These are phyloP conservation scores for Ascidia mentula DNA, from an alignment of 23 tunicate genomes.

Conservation along the genomic window DNA sequence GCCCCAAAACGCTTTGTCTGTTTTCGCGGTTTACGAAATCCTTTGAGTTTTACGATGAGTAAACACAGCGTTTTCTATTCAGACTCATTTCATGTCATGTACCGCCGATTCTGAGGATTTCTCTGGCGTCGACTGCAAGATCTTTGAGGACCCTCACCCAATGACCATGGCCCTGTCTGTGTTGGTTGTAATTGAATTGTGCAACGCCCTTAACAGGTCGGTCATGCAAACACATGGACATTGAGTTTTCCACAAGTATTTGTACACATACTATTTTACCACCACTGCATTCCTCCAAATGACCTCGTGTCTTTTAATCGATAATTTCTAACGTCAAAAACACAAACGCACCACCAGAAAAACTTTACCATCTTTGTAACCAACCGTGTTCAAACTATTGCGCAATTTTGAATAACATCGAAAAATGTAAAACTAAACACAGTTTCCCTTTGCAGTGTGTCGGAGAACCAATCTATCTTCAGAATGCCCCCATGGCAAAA, in stretches of 20 bases:
- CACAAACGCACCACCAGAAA: too few relatives aligned
- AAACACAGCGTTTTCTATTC: neutral
- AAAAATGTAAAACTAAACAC: too few relatives aligned
- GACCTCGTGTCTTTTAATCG: too few relatives aligned
- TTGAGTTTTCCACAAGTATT: too few relatives aligned
- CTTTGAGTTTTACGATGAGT: too few relatives aligned
- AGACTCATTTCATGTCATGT: slow-evolving; percentile 98
- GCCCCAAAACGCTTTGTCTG: neutral
- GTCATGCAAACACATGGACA: neutral
- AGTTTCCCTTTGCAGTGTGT: slow-evolving; percentile 70
- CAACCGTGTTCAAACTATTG: too few relatives aligned
- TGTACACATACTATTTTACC: neutral
- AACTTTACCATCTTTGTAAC: too few relatives aligned
- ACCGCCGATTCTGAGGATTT: slow-evolving; percentile 65
- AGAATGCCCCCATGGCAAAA: slow-evolving; percentile 99
- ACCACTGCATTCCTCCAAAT: too few relatives aligned
- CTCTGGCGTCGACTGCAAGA: slow-evolving; percentile 82
- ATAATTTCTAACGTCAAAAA: too few relatives aligned
- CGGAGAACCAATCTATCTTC: slow-evolving; percentile 96
- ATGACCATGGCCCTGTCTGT: slow-evolving; percentile 99
- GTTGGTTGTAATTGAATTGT: slow-evolving; percentile 95
- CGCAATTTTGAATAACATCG: too few relatives aligned
- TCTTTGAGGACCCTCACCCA: slow-evolving; percentile 99
- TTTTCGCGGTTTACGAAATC: neutral
- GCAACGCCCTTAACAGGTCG: slow-evolving; percentile 98